Evolutionary conservation across 2,888 invertebrate genomes (phyloP), one percentile per base, ranked within the genome.

Genomic region (Pogonocherus hispidulus): DNA sequence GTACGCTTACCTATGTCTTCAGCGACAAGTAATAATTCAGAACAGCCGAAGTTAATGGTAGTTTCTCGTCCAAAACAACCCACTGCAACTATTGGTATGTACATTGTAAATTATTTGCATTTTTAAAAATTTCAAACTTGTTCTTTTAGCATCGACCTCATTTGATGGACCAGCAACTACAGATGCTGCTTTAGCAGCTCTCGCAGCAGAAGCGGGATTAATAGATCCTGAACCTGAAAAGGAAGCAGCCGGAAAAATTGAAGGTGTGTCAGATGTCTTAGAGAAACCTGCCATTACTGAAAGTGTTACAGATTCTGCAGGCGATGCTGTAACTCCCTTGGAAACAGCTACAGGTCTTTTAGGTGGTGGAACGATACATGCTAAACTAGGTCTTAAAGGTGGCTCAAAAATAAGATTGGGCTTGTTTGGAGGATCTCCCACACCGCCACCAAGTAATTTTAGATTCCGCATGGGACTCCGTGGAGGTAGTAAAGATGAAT

Each of bases 121-220:
- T 32, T 11, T 51, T 57, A 37, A 49, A 55, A 41, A 52, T 22
- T 55, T 18, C 59, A 1, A 51, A n/a, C 47, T 22, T 11, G 9
- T 52, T 18, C 16, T 46, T 70, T 3, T 66, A 86, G 87, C 88
- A 16, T 87, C 87, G 27, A 87, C 88, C 9, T 87, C 88, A 0
- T 86, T 85, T 70, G 89, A 90, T 72, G 88, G 89, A 4, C 89
- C 90, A 5, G 90, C 89, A 1, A 89, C 90, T 2, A 90, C 89
- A 1, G 90, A 90, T 75, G 89, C 90, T 1, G 90, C 90, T 1
- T 79, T 91, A 9, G 89, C 90, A 14, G 90, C 90, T 3, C 80
- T 91, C 18, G 90, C 90, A 6, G 90, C 90, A 0, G 91, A 90
- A 79, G 89, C 90, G 23, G 90, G 90, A 1, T 81, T 90, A 2